phyloP scores from a whole-genome alignment of 2,113 vertebrate genomes.

The Catagonus wagneri region DNA sequence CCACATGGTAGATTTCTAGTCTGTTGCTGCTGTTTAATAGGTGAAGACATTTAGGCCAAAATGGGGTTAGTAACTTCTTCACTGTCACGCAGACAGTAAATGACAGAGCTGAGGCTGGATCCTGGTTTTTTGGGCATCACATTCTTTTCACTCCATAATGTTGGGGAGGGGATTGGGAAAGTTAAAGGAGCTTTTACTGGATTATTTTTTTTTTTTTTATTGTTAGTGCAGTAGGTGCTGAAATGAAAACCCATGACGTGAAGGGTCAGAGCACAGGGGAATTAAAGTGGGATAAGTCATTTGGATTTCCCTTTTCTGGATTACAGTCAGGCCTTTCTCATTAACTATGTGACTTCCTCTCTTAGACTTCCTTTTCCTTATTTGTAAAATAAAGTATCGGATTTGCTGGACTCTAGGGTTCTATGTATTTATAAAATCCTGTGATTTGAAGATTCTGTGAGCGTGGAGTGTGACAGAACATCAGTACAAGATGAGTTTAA shows the following conservation, averaged over 20 bases:
- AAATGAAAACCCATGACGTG: background rate
- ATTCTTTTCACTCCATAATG: background rate
- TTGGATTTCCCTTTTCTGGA: background rate
- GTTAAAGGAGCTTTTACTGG: background rate
- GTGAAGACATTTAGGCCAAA: background rate
- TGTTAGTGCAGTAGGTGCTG: background rate
- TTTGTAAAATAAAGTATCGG: constrained; percentile 42
- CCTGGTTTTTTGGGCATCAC: background rate
- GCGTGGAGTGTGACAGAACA: background rate
- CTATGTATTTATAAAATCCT: background rate
- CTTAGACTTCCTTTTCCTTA: background rate
- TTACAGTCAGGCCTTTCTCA: constrained; percentile 31
- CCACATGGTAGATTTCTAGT: background rate
- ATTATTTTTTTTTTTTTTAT: background rate
- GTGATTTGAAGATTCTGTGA: background rate
- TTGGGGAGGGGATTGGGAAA: background rate
- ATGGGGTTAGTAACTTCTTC: background rate
- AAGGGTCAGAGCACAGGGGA: background rate
- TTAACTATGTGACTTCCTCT: background rate
- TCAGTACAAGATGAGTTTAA: background rate
- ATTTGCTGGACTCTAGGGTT: background rate
- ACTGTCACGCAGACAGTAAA: background rate
- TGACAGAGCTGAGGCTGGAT: background rate
- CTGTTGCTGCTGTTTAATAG: background rate
- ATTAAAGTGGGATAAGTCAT: background rate